These are phyloP conservation scores for Antheraea mylitta DNA, from an alignment of 1,140 invertebrate species.

Conservation along the genomic window DNA sequence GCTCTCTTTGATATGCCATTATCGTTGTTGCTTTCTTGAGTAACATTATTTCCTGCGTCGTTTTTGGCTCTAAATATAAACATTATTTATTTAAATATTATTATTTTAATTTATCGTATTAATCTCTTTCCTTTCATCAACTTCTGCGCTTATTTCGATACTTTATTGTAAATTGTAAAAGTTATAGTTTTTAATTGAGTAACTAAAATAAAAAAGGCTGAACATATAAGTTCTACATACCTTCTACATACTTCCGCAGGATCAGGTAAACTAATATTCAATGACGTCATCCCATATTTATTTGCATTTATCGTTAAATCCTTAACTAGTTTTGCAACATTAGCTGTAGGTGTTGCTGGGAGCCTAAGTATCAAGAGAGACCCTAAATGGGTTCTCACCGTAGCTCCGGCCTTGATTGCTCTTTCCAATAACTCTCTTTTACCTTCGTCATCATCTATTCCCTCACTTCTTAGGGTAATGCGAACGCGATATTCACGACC, in stretches of 20 bases:
- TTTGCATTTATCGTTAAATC: conserved; percentile 38
- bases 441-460: conserved; percentile 24
- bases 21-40: neutral
- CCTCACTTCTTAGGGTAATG: conserved; percentile 37
- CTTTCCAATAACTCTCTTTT: conserved; percentile 34
- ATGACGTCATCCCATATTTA: conserved; percentile 47
- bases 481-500: conserved; percentile 60
- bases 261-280: conserved; percentile 56
- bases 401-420: conserved; percentile 36
- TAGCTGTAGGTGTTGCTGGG: conserved; percentile 43
- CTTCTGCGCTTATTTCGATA: too few species aligned
- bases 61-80: neutral
- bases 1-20: conserved; percentile 27
- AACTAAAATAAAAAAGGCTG: too few species aligned
- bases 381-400: conserved; percentile 51
- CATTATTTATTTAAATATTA: neutral
- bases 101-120: neutral
- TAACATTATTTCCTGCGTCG: neutral
- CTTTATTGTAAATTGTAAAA: too few species aligned
- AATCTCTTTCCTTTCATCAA: too few species aligned
- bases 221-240: conserved; percentile 21
- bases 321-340: conserved; percentile 42
- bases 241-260: conserved; percentile 60
- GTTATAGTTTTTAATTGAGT: too few species aligned
- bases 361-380: conserved; percentile 51